phyloP scores from a whole-genome alignment of 2,797 vertebrate genomes.

The Macropodus opercularis region DNA sequence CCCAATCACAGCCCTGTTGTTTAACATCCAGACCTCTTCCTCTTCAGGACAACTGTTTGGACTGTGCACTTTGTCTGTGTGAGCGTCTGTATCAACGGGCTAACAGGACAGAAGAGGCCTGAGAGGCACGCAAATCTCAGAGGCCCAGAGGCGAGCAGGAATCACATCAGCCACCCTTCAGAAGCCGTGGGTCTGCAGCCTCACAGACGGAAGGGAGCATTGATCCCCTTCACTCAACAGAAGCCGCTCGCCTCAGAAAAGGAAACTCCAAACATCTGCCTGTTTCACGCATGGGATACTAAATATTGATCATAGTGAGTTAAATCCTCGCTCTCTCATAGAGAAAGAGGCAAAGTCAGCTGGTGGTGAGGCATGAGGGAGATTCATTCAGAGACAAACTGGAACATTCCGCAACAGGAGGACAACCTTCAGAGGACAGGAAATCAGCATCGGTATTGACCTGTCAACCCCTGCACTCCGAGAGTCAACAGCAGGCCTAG shows the following conservation, averaged over 20 bases:
- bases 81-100: conserved; percentile 75
- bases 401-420: conserved; percentile 75
- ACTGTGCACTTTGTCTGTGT: conserved; percentile 70
- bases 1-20: conserved; percentile 83
- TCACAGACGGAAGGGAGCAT: conserved; percentile 82
- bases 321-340: conserved; percentile 84
- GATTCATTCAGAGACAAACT: conserved; percentile 78
- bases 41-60: conserved; percentile 77
- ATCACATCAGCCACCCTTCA: conserved; percentile 78
- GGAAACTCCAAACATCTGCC: conserved; percentile 98
- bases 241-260: conserved; percentile 84
- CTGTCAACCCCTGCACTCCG: conserved; percentile 57
- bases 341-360: conserved; percentile 69
- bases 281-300: conserved; percentile 95
- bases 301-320: conserved; percentile 94
- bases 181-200: conserved; percentile 67
- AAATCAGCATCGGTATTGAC: conserved; percentile 72
- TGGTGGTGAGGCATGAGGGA: conserved; percentile 61
- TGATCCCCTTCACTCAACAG: conserved; percentile 90
- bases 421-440: conserved; percentile 65
- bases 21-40: conserved; percentile 82
- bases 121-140: conserved; percentile 70
- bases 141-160: conserved; percentile 59
- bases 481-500: conserved; percentile 43
- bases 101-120: conserved; percentile 76